Evolutionary conservation across 2,888 invertebrate species (phyloP).

Genomic region (Seladonia tumulorum): DNA sequence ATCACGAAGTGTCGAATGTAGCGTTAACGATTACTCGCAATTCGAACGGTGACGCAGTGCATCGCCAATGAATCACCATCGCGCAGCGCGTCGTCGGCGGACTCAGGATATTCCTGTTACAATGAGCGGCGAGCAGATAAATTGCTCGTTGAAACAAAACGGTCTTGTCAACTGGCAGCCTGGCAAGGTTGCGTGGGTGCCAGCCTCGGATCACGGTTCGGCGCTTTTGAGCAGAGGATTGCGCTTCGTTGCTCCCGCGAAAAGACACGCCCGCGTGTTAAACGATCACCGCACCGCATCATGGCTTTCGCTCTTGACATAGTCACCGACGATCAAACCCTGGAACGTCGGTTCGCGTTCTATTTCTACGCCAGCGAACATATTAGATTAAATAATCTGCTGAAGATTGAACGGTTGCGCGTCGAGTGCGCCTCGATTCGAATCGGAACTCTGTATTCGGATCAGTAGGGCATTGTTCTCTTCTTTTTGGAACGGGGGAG

Average conservation of each 20-base stretch:
- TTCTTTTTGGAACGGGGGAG: background rate
- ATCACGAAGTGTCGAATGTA: background rate
- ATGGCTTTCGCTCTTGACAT: background rate
- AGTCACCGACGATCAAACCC: background rate
- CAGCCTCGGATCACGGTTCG: slow-evolving; percentile 47
- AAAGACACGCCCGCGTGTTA: slow-evolving; percentile 15
- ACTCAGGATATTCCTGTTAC: slow-evolving; percentile 55
- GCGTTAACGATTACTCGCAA: slow-evolving; percentile 20
- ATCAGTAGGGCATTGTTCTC: background rate
- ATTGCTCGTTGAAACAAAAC: slow-evolving; percentile 59
- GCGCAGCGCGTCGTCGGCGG: slow-evolving; percentile 28
- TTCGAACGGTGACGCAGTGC: slow-evolving; percentile 43
- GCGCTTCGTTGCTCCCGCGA: slow-evolving; percentile 21
- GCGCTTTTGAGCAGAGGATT: slow-evolving; percentile 43
- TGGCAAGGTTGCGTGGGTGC: slow-evolving; percentile 51
- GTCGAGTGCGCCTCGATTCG: background rate
- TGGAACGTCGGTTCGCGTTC: background rate
- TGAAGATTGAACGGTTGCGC: background rate
- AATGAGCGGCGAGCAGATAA: slow-evolving; percentile 58
- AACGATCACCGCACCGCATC: background rate
- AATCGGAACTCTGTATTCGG: background rate
- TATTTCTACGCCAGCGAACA: background rate
- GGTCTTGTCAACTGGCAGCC: slow-evolving; percentile 46
- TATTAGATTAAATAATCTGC: background rate
- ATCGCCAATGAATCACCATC: slow-evolving; percentile 9